These are phyloP conservation scores for Osedax frankpressi DNA, from an alignment of 2,888 invertebrate genomes.

Conservation along the genomic window DNA sequence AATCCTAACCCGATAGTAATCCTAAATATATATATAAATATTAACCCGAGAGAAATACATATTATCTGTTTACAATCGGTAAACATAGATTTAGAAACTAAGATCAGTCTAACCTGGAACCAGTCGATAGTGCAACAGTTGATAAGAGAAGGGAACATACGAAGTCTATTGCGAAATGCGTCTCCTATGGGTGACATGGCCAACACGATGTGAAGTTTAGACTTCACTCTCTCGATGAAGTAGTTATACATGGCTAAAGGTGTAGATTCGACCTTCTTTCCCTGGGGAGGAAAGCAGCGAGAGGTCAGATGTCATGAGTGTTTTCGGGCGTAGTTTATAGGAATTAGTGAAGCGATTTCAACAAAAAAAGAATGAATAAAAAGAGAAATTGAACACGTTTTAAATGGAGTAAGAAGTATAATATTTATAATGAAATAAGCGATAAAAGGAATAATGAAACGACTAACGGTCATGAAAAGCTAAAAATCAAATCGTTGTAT, in stretches of 20 bases:
- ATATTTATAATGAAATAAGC: too few relatives aligned
- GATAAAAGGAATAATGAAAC: too few relatives aligned
- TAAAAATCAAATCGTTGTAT: too few relatives aligned
- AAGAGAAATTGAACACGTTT: too few relatives aligned
- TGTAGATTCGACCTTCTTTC: conserved; percentile 44
- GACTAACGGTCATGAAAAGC: too few relatives aligned
- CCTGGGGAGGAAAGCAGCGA: conserved; percentile 28
- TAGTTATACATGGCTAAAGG: conserved; percentile 47
- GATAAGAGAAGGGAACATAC: conserved; percentile 48
- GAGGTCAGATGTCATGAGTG: neutral
- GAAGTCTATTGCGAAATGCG: conserved; percentile 45
- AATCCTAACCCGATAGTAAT: too few relatives aligned
- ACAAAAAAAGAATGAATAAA: too few relatives aligned
- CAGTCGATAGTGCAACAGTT: conserved; percentile 48
- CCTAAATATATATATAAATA: too few relatives aligned
- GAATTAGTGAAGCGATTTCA: neutral
- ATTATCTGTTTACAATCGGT: too few relatives aligned
- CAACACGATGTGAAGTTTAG: conserved; percentile 45
- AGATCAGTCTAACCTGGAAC: conserved; percentile 49
- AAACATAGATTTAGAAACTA: too few relatives aligned
- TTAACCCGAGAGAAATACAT: too few relatives aligned
- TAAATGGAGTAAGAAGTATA: too few relatives aligned
- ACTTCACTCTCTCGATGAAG: conserved; percentile 45
- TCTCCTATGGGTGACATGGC: conserved; percentile 48
- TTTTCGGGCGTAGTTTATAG: neutral